These are phyloP conservation scores for Shargacucullia verbasci DNA, from an alignment of 2,888 invertebrate species.

Conservation along the genomic window DNA sequence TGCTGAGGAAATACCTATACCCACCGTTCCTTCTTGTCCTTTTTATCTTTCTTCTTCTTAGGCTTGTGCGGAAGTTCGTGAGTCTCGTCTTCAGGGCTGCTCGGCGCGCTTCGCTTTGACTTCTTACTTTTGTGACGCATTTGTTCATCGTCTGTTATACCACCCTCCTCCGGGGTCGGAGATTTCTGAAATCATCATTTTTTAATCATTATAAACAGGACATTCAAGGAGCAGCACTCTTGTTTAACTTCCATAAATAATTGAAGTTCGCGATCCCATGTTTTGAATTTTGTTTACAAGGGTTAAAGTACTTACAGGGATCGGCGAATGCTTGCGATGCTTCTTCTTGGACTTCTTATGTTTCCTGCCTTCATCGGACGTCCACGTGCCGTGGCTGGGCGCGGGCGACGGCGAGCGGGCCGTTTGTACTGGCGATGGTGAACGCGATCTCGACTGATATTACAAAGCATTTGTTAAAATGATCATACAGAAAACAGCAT, in stretches of 20 bases:
- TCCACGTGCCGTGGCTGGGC: slow-evolving; percentile 70
- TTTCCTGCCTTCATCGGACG: slow-evolving; percentile 77
- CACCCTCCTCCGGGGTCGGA: slow-evolving; percentile 82
- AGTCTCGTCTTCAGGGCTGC: slow-evolving; percentile 75
- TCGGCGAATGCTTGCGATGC: slow-evolving; percentile 88
- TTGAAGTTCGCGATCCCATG: too few species aligned
- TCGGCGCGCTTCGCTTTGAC: slow-evolving; percentile 81
- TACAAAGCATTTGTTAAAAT: slow-evolving; percentile 1
- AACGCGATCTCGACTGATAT: slow-evolving; percentile 69
- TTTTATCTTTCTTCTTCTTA: slow-evolving; percentile 87
- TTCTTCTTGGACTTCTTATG: slow-evolving; percentile 89
- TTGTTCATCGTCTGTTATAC: slow-evolving; percentile 82
- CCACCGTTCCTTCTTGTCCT: slow-evolving; percentile 83
- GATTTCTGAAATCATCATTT: slow-evolving; percentile 68
- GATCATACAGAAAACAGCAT: background rate
- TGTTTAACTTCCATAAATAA: too few species aligned
- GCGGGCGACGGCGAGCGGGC: slow-evolving; percentile 74
- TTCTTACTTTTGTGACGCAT: slow-evolving; percentile 80
- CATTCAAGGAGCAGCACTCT: too few species aligned
- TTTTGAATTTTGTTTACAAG: background rate
- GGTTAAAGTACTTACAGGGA: slow-evolving; percentile 70
- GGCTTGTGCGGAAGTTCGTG: slow-evolving; percentile 74
- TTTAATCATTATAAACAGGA: background rate
- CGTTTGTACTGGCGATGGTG: slow-evolving; percentile 62
- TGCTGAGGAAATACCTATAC: too few species aligned